A percentile compares a stretch with the other conserved stretches of the same genome.
Conservation (phyloP, 2,888 invertebrate genomes). For the Rhodophaea formosa region DNA sequence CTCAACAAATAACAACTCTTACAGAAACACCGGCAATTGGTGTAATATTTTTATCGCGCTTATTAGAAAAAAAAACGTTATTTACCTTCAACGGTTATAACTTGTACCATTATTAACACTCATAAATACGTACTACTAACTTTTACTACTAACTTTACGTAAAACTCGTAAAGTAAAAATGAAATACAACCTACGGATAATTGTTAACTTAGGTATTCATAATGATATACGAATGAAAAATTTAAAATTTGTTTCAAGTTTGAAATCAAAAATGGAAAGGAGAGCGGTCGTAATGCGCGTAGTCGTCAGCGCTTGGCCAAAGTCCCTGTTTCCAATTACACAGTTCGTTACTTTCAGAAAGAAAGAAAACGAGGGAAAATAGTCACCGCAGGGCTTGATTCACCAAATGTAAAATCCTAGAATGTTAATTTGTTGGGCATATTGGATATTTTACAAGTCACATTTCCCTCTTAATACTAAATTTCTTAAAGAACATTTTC, state of each 20-base stretch:
- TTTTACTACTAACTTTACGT: no score
- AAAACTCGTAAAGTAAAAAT: no score
- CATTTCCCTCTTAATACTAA: background rate
- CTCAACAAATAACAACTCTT: background rate
- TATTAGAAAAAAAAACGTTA: background rate
- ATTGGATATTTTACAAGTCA: background rate
- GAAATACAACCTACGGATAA: background rate
- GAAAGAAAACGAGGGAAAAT: constrained; percentile 67
- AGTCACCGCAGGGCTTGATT: constrained; percentile 45
- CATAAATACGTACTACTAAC: no score
- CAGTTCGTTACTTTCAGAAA: constrained; percentile 70
- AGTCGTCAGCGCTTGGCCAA: constrained; percentile 54
- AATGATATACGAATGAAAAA: background rate
- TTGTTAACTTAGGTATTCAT: background rate
- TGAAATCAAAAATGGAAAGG: constrained; percentile 42
- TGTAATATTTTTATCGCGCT: background rate
- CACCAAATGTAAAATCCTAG: constrained; percentile 26
- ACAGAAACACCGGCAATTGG: background rate
- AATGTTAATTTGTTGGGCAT: background rate
- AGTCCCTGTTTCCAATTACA: constrained; percentile 67
- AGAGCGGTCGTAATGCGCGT: constrained; percentile 42
- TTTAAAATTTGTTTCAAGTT: constrained; percentile 13
- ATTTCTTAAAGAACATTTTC: no score
- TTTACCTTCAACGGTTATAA: no score
- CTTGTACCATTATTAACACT: no score